Conservation (phyloP, 2,113 vertebrate species). For the Vulpes lagopus region DNA sequence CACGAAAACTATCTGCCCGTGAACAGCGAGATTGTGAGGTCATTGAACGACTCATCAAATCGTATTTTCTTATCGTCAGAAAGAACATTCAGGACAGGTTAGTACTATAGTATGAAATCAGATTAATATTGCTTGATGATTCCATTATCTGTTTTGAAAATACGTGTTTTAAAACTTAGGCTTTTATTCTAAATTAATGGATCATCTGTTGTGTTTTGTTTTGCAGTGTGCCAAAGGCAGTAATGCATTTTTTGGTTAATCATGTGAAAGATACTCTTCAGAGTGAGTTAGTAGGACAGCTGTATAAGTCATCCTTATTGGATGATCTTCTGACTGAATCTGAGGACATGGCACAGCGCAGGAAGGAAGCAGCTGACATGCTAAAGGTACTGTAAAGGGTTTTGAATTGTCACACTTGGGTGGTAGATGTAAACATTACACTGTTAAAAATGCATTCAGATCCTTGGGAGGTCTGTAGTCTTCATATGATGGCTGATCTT, state of each 20-base stretch:
- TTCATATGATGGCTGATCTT: background rate
- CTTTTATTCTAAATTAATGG: slow-evolving; percentile 13
- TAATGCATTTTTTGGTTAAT: slow-evolving; percentile 99
- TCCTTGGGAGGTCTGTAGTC: background rate
- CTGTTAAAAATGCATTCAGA: slow-evolving; percentile 32
- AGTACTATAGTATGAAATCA: slow-evolving; percentile 48
- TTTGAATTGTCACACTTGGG: background rate
- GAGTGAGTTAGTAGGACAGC: slow-evolving; percentile 98
- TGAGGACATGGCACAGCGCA: slow-evolving; percentile 99
- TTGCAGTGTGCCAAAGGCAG: slow-evolving; percentile 97
- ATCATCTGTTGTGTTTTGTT: slow-evolving; percentile 57
- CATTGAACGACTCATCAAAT: slow-evolving; percentile 98
- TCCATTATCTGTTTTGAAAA: slow-evolving; percentile 39
- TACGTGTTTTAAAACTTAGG: background rate
- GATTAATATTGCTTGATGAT: background rate
- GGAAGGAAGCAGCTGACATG: slow-evolving; percentile 98
- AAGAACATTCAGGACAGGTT: slow-evolving; percentile 99
- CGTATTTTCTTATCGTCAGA: slow-evolving; percentile 98
- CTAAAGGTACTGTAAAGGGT: slow-evolving; percentile 91
- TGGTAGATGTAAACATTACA: background rate
- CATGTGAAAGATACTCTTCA: slow-evolving; percentile 98
- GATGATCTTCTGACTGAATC: slow-evolving; percentile 98
- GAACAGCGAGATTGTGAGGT: slow-evolving; percentile 99
- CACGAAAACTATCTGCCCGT: slow-evolving; percentile 96
- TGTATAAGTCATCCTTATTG: slow-evolving; percentile 95